phyloP scores from a whole-genome alignment of 2,797 vertebrate genomes.

The Myioborus melanocephalus region DNA sequence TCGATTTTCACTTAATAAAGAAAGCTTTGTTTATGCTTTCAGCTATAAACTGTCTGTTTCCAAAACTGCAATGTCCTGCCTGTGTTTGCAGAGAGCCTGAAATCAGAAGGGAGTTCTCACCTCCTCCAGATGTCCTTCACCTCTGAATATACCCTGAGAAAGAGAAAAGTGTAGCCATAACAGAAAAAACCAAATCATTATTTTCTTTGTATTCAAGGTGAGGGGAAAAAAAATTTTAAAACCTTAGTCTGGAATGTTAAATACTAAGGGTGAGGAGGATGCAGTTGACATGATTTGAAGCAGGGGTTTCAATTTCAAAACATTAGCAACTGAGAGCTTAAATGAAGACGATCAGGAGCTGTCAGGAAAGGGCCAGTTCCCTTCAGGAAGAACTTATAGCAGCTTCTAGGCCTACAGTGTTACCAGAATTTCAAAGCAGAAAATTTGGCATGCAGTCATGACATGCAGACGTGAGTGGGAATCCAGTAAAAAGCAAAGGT shows the following conservation, averaged over 20 bases:
- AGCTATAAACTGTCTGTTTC: background rate
- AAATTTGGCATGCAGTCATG: background rate
- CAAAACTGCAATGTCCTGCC: background rate
- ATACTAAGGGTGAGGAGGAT: background rate
- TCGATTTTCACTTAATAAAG: background rate
- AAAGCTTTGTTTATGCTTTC: background rate
- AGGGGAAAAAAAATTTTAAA: fast-evolving
- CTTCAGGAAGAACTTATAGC: background rate
- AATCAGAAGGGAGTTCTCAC: background rate
- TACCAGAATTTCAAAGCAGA: background rate
- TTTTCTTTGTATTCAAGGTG: background rate
- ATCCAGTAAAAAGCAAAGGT: background rate
- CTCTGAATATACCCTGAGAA: background rate
- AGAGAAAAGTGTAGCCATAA: background rate
- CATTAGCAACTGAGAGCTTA: background rate
- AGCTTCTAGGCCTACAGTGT: background rate
- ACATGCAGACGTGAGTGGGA: background rate
- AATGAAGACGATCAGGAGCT: background rate
- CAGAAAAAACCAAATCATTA: background rate
- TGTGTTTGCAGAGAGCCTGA: background rate
- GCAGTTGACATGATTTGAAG: background rate
- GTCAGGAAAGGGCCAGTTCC: background rate
- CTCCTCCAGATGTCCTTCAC: background rate
- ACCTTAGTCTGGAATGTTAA: background rate
- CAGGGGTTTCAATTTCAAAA: background rate